Conservation (phyloP, 2,797 vertebrate species). For the Poeciliopsis paucimaculata region DNA sequence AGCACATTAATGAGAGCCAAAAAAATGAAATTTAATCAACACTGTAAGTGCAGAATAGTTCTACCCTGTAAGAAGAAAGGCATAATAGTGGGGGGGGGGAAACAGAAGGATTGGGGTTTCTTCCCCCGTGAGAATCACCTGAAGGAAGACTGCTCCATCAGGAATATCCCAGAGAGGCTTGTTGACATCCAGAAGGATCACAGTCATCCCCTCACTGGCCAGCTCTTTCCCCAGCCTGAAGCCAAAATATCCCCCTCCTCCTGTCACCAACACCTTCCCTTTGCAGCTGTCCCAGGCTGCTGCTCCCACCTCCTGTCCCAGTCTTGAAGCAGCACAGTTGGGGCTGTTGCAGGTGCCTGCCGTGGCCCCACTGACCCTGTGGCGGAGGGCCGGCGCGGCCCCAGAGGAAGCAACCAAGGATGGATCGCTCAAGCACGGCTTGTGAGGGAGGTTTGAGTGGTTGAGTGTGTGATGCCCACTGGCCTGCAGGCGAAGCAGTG, state of each 20-base stretch:
- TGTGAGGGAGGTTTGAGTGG: conserved; percentile 39
- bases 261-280: conserved; percentile 87
- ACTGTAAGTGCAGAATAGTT: not conserved
- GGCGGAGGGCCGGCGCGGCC: conserved; percentile 13
- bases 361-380: conserved; percentile 62
- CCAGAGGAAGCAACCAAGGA: conserved; percentile 4
- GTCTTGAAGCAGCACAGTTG: conserved; percentile 53
- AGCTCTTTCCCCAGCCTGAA: conserved; percentile 87
- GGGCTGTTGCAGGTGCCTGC: conserved; percentile 45
- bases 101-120: not conserved
- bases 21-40: not conserved
- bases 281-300: conserved; percentile 11
- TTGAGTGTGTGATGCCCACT: conserved; percentile 49
- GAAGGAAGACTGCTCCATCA: conserved; percentile 81
- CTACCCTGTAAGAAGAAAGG: not conserved
- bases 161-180: conserved; percentile 83
- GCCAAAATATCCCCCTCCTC: conserved; percentile 92
- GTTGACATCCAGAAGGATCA: conserved; percentile 86
- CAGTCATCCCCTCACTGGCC: conserved; percentile 79
- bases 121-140: conserved; percentile 75
- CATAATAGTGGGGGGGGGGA: not conserved
- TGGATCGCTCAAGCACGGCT: conserved; percentile 53
- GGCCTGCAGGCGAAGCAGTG: conserved; percentile 59
- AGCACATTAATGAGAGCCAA: not conserved
- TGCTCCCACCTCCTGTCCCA: conserved; percentile 29